A percentile compares a stretch with the other conserved stretches of the same genome.
These are phyloP conservation scores for Amia ocellicauda DNA, from an alignment of 2,113 vertebrate species.

Conservation along the genomic window DNA sequence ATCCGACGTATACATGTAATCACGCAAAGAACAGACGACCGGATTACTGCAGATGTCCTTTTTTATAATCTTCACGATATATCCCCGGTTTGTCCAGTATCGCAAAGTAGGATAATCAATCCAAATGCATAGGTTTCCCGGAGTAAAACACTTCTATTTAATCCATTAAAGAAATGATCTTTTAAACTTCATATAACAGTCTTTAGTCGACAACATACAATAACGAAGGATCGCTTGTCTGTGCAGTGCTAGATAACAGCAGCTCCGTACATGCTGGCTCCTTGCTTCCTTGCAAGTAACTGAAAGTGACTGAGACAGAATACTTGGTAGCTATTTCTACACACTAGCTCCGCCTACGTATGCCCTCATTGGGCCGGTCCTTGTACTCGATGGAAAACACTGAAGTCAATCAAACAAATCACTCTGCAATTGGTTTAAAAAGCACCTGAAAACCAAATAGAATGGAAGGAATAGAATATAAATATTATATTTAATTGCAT, in stretches of 20 bases:
- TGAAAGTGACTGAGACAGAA: constrained; percentile 47
- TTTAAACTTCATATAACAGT: no score
- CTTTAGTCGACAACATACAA: no score
- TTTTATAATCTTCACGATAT: constrained; percentile 18
- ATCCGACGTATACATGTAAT: constrained; percentile 47
- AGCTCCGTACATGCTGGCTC: constrained; percentile 33
- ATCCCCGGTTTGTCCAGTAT: constrained; percentile 47
- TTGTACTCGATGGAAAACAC: constrained; percentile 31
- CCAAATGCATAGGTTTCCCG: constrained; percentile 42
- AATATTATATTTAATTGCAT: no score
- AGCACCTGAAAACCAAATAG: constrained; percentile 13
- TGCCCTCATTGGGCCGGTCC: constrained; percentile 55
- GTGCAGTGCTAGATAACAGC: no score
- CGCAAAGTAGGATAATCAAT: constrained; percentile 40
- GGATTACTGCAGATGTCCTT: constrained; percentile 36
- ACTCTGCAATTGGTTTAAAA: constrained; percentile 34
- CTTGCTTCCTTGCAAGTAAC: constrained; percentile 59
- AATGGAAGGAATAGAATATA: constrained; percentile 8
- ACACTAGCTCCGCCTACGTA: constrained; percentile 48
- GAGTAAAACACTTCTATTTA: not conserved
- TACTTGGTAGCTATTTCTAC: constrained; percentile 52
- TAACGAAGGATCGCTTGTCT: no score
- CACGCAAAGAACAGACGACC: constrained; percentile 41
- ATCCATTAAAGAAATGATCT: not conserved
- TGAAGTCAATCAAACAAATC: constrained; percentile 54